Evolutionary conservation across 2,113 vertebrate species (phyloP), one percentile per base, ranked within the genome.

Genomic region (Lagenorhynchus albirostris): DNA sequence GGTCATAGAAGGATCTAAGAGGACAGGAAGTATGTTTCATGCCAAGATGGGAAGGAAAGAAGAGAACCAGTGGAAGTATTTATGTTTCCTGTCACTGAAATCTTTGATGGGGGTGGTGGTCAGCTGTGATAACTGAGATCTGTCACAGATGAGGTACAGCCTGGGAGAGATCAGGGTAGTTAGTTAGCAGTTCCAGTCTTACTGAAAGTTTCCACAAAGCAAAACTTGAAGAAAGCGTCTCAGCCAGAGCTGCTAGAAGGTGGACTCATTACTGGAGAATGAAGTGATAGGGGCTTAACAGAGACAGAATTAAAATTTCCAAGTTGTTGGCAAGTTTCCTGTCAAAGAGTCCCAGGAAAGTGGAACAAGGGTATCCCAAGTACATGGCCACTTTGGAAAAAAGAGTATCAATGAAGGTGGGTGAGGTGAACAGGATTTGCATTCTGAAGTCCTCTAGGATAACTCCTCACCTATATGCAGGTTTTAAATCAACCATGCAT

Each of bases 261-360:
- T 77, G 33, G 38, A 82, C n/a, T 81, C 80, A 41, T 7, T 31
- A 26, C 13, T 97, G 17, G 29, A 62, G 41, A 36, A 93, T 12
- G 80, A 90, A 60, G 44, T 79, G 55, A 65, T 23, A 6, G 62
- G 11, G 17, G 29, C 41, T 77, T 31, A 84, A 91, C 6, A 17
- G 12, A 96, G 38, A 86, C 0, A 60, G n/a, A 93, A 93, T 89
- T 82, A 79, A 95, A 97, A 89, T 94, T 65, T 95, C 26, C 3
- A 70, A 50, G 58, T 38, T 86, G 36, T 63, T 94, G 31, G 9
- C 31, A 91, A 86, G 21, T 96, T 95, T 95, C 60, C 26, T 90
- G 12, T 50, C 67, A 92, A 74, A 94, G 62, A 55, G 47, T 55
- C 31, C 68, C 71, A 96, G 55, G 53, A 91, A 94, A 95, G 53